Conservation (phyloP, 2,797 vertebrate genomes). For the Ambastaia sidthimunki region DNA sequence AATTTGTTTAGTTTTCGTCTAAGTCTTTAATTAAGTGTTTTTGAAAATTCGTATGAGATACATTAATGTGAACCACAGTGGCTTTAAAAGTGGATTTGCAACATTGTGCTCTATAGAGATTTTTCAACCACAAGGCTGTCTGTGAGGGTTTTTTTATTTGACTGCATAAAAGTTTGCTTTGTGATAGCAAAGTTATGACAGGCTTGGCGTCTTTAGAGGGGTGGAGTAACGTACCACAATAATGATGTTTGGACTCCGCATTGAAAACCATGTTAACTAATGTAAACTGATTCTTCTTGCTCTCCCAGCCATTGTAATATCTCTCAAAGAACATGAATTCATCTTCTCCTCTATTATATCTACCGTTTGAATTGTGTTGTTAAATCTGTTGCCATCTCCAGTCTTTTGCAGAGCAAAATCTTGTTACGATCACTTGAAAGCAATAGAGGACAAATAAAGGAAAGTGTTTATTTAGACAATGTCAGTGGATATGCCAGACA, state of each 20-base stretch:
- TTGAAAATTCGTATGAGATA: too few relatives aligned
- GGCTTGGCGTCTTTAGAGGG: neutral
- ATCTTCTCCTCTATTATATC: constrained; percentile 55
- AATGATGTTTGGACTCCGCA: neutral
- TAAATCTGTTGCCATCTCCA: constrained; percentile 17
- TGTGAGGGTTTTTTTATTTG: too few relatives aligned
- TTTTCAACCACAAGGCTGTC: too few relatives aligned
- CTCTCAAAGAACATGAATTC: constrained; percentile 54
- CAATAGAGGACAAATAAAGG: constrained; percentile 11
- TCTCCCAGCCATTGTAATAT: constrained; percentile 50
- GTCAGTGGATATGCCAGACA: constrained; percentile 16
- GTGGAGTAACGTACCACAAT: constrained; percentile 6
- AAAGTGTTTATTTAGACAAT: constrained; percentile 18
- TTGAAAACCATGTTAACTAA: constrained; percentile 60
- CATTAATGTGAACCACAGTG: neutral
- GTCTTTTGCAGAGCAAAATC: constrained; percentile 12
- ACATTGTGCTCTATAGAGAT: too few relatives aligned
- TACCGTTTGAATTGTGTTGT: constrained; percentile 27
- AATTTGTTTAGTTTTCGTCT: too few relatives aligned
- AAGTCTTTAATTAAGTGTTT: too few relatives aligned
- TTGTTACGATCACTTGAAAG: constrained; percentile 15
- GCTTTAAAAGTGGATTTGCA: neutral
- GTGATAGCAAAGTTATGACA: neutral
- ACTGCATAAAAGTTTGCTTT: too few relatives aligned
- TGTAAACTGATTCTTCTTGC: constrained; percentile 49